Conservation (phyloP, 2,113 vertebrate genomes). For the Pomatostomus ruficeps region DNA sequence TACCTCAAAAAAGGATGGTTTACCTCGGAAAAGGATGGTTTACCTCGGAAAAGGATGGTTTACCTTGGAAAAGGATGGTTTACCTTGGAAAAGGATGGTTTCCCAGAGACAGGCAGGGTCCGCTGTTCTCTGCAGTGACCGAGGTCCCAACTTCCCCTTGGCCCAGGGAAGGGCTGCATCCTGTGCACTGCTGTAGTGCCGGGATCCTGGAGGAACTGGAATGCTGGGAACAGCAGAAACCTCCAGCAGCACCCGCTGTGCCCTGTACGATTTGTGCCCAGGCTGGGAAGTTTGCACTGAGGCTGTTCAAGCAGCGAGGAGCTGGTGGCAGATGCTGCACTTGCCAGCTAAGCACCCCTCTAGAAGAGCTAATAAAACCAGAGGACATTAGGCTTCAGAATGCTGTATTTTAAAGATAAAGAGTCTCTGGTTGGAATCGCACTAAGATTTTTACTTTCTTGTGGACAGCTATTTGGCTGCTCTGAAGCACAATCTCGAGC, state of each 20-base stretch:
- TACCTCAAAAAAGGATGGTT: neutral
- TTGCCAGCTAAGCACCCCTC: constrained; percentile 30
- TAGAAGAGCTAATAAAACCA: neutral
- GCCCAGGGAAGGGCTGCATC: neutral
- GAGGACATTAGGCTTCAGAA: neutral
- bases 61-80: neutral
- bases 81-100: neutral
- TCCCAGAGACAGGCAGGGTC: rapidly evolving
- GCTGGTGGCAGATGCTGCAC: constrained; percentile 22
- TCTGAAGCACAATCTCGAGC: neutral
- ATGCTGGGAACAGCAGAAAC: neutral
- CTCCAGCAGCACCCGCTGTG: neutral
- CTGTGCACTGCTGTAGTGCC: neutral
- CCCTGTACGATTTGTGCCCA: neutral
- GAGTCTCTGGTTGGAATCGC: neutral
- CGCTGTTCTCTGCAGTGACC: rapidly evolving
- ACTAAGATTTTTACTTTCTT: neutral
- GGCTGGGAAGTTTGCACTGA: neutral
- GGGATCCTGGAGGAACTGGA: neutral
- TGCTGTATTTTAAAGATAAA: neutral
- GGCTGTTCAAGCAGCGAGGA: neutral
- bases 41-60: neutral
- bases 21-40: neutral
- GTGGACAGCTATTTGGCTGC: neutral
- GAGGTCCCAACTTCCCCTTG: neutral